Percentiles rank a stretch among this genome's conserved stretches.
Evolutionary conservation across 2,113 vertebrate genomes (phyloP).

Genomic region (Edolisoma coerulescens): DNA sequence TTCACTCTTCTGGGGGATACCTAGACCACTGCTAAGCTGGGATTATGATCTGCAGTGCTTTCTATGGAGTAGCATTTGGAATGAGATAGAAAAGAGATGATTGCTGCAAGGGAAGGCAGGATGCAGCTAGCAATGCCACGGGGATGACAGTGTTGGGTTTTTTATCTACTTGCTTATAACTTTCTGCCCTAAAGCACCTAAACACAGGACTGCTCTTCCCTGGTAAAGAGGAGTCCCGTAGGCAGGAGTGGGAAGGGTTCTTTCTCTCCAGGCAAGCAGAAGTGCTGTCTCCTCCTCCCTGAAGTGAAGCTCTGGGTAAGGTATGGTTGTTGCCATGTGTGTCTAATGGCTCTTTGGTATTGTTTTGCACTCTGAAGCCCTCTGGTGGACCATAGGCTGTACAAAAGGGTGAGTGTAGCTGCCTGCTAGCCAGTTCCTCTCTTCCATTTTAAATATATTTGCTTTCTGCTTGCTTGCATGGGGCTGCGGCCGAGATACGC

Average conservation of each 20-base stretch:
- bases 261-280: constrained; percentile 56
- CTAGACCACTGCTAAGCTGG: not conserved
- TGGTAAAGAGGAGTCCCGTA: not conserved
- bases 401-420: constrained; percentile 99
- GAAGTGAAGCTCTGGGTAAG: constrained; percentile 62
- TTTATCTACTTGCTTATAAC: not conserved
- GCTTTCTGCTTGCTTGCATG: constrained; percentile 99
- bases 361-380: constrained; percentile 99
- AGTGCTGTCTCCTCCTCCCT: constrained; percentile 31
- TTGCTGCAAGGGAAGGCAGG: not conserved
- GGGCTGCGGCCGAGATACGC: constrained; percentile 80
- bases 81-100: not conserved
- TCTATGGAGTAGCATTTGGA: not conserved
- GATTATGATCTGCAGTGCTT: not conserved
- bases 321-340: constrained; percentile 70
- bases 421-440: constrained; percentile 88
- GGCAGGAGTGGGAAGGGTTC: constrained; percentile 38
- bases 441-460: constrained; percentile 78
- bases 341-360: constrained; percentile 99
- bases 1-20: not conserved
- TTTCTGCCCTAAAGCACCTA: not conserved
- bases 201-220: not conserved
- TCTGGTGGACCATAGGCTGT: constrained; percentile 99
- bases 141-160: not conserved
- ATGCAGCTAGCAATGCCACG: not conserved